Base-by-base conservation (phyloP, 2,113 vertebrate genomes). In the Nothoprocta pentlandii region DNA sequence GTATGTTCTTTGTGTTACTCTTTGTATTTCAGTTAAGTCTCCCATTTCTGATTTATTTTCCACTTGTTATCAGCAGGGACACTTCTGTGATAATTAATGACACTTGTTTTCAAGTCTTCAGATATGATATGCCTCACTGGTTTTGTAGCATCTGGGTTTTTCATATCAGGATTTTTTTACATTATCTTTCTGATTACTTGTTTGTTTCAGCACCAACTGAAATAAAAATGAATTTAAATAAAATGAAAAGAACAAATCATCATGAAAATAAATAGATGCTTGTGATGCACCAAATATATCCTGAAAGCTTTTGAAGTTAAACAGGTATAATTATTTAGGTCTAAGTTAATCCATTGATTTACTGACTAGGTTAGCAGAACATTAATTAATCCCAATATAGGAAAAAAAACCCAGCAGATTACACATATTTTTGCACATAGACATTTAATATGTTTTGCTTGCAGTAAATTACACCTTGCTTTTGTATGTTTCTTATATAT, bases 241-340 rank as follows among this genome's bases (percentile, higher is more conserved):
- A 44, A 36, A 68, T 49, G 2, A 23, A 59, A 79, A 39, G 4
- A 87, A 63, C 6, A 9, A 26, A 63, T 1, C 4, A 17, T 74
- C 71, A 63, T 42, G 16, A 46, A 90, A 86, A 54, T 20, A 90
- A 84, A 59, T 25, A 90, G 67, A 22, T 17, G 63, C 49, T 7
- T 36, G 9, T 32, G 42, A 49, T 78, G 4, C 3, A 36, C 14
- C 0, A 1, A n/a, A 74, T 83, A 58, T 36, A 63, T 7, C 58
- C 80, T 30, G 19, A 79, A 74, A 75, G 44, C 46, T 74, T 81
- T 16, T 68, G n/a, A 90, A 86, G 15, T 85, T 74, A 92, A 74
- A 20, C 36, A 88, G 36, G 78, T 80, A 73, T 16, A 62, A 49
- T 83, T 88, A 36, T 22, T 62, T 66, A 4, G 16, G 61, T 36